Evolutionary conservation across 2,797 vertebrate species (phyloP), one percentile per base, ranked within the genome.

Genomic region (Peromyscus melanophrys): DNA sequence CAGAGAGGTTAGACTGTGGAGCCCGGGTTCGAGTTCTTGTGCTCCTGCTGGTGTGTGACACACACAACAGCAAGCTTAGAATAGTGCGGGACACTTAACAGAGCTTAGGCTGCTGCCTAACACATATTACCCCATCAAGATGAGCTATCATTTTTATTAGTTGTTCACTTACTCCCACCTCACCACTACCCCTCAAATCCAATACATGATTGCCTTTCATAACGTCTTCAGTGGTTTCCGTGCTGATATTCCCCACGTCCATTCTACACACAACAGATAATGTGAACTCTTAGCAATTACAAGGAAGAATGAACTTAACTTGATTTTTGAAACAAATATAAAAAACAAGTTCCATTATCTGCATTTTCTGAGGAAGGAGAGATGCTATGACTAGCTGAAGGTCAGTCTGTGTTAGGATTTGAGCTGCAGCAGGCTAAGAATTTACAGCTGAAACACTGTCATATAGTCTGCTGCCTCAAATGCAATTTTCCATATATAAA

Each of bases 311-410:
- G 63, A 89, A 73, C 43, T 93, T 49, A 71, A 76, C 73, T 77
- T 84, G 31, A 55, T 55, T n/a, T 92, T 95, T 77, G 86, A n/a
- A 89, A 77, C 29, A 77, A 84, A 6, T 25, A 43, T 65, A 1
- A 1, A 3, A 91, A 91, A 77, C 34, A 67, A 37, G 71, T 65
- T 82, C 31, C 69, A 2, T 88, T 77, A n/a, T 17, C 27, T 91
- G 43, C 63, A 67, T 67, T 87, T 94, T 82, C 92, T 19, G 43
- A 92, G 69, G 76, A 31, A 92, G 29, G 75, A 92, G 76, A 84
- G 73, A 92, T 40, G n/a, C 37, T 31, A 2, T 90, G 57, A 86
- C 25, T 89, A 90, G 81, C 55, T 96, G 55, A 43, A 19, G 59
- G 49, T 65, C 57, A 29, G 29, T 90, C 75, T 46, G 46, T 82